Percentiles rank a stretch among this genome's conserved stretches.
Evolutionary conservation across 2,113 vertebrate genomes (phyloP).

Genomic region (Vidua macroura): DNA sequence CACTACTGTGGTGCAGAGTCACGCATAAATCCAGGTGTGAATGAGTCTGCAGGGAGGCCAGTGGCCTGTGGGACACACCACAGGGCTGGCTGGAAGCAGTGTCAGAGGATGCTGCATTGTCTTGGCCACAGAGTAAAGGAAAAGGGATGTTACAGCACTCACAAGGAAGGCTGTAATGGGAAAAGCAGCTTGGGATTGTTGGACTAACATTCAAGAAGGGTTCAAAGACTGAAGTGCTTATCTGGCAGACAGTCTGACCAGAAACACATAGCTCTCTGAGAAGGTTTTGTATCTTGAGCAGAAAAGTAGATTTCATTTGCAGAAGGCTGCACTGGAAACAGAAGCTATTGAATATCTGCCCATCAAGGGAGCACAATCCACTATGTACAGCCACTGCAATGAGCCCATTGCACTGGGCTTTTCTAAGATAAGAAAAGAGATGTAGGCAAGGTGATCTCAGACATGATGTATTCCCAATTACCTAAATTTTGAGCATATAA

Average conservation of each 20-base stretch:
- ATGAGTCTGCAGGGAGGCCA: neutral
- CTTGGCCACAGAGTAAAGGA: fast-evolving
- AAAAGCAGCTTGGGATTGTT: neutral
- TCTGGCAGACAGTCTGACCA: neutral
- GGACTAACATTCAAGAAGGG: neutral
- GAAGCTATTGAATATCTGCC: neutral
- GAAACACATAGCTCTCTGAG: neutral
- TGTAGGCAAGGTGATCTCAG: neutral
- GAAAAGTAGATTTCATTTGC: neutral
- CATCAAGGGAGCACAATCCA: neutral
- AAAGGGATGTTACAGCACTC: fast-evolving
- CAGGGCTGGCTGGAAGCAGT: neutral
- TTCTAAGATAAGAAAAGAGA: neutral
- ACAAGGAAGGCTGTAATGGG: neutral
- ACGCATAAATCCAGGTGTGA: fast-evolving
- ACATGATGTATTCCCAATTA: neutral
- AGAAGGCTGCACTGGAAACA: neutral
- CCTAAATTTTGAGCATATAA: neutral
- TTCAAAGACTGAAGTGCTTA: neutral
- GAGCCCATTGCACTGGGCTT: too few relatives aligned
- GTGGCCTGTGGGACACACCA: neutral
- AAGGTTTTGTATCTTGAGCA: neutral
- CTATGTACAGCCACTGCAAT: neutral
- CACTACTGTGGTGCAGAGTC: neutral
- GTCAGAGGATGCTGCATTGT: neutral